A percentile compares a stretch with the other conserved stretches of the same genome.
Conservation (phyloP, 2,888 invertebrate genomes). For the Scaptomyza tumidula region DNA sequence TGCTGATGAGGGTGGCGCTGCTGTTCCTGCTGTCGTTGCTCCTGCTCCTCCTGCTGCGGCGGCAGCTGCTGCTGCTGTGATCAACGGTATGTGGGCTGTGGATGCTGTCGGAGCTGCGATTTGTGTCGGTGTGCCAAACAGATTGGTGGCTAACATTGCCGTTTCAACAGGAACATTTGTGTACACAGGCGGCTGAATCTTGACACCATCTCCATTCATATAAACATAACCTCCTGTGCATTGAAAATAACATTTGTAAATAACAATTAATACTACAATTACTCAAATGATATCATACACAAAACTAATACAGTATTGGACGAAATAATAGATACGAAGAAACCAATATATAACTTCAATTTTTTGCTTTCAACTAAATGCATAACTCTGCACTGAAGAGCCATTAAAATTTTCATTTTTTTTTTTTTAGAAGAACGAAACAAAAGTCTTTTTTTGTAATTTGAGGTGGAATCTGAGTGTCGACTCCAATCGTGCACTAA, state of each 20-base stretch:
- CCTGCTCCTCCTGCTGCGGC: constrained; percentile 81
- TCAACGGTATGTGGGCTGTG: constrained; percentile 82
- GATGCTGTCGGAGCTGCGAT: constrained; percentile 77
- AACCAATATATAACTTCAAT: too few relatives aligned
- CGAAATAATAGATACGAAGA: not conserved
- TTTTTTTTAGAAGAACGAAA: not conserved
- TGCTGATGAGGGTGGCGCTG: constrained; percentile 65
- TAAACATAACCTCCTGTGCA: constrained; percentile 88
- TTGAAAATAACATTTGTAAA: not conserved
- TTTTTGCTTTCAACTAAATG: not conserved
- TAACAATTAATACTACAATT: not conserved
- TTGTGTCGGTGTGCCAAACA: constrained; percentile 83
- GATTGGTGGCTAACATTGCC: constrained; percentile 85
- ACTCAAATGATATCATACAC: too few relatives aligned
- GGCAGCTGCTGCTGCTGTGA: constrained; percentile 79
- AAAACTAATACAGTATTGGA: too few relatives aligned
- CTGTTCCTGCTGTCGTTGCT: constrained; percentile 72
- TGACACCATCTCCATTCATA: constrained; percentile 93
- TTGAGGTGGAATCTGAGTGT: constrained; percentile 1
- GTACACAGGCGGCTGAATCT: constrained; percentile 88
- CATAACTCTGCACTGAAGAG: not conserved
- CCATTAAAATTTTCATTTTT: not conserved
- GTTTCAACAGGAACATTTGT: constrained; percentile 88
- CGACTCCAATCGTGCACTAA: not conserved
- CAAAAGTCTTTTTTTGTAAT: constrained; percentile 7